phyloP scores from a whole-genome alignment of 2,797 vertebrate genomes.

The Meda fulgida region DNA sequence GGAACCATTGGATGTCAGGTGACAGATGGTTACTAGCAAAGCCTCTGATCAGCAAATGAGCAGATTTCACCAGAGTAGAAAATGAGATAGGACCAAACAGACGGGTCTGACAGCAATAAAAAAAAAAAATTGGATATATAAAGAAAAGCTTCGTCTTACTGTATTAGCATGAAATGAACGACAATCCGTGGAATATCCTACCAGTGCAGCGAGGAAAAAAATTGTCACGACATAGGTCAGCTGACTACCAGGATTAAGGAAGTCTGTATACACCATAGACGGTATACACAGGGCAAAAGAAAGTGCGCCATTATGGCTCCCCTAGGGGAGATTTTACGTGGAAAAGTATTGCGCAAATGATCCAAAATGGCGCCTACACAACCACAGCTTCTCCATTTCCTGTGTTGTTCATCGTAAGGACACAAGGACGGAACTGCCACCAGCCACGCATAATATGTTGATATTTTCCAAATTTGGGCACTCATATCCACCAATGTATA shows the following conservation, averaged over 20 bases:
- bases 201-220: neutral
- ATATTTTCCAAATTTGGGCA: neutral
- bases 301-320: conserved; percentile 29
- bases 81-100: neutral
- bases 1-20: conserved; percentile 42
- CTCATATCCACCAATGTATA: too few relatives aligned
- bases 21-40: conserved; percentile 47
- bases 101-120: neutral
- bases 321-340: neutral
- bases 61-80: neutral
- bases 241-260: conserved; percentile 45
- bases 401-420: neutral
- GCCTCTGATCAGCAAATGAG: conserved; percentile 23
- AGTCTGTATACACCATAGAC: conserved; percentile 15
- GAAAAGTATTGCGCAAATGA: neutral
- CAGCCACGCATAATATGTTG: neutral
- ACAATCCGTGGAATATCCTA: conserved; percentile 31
- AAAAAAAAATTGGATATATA: neutral
- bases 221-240: conserved; percentile 50
- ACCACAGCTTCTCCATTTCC: conserved; percentile 24
- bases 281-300: neutral
- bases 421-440: neutral
- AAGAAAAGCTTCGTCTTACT: neutral
- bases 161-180: conserved; percentile 22
- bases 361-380: conserved; percentile 34